Evolutionary conservation across 2,888 invertebrate species (phyloP).

Genomic region (Lathronympha strigana): DNA sequence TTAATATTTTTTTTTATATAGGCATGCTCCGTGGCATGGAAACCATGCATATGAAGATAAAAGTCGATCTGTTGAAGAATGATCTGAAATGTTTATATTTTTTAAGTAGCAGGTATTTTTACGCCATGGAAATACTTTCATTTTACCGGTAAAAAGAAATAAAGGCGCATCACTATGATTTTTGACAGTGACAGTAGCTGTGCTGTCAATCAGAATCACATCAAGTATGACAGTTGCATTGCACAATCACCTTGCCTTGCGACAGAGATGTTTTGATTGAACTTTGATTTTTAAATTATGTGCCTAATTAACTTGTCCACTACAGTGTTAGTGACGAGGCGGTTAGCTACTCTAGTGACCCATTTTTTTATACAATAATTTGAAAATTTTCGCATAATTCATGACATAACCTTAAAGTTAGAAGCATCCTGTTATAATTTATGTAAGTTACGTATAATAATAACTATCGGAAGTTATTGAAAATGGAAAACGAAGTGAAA

Average conservation of each 20-base stretch:
- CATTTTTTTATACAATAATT: constrained; percentile 25
- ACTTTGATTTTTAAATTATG: constrained; percentile 43
- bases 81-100: no score
- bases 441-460: constrained; percentile 46
- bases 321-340: constrained; percentile 80
- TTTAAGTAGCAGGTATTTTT: background rate
- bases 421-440: constrained; percentile 48
- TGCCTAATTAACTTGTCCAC: constrained; percentile 65
- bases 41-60: no score
- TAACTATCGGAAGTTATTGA: constrained; percentile 41
- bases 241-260: constrained; percentile 38
- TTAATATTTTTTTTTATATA: no score
- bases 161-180: background rate
- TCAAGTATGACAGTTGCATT: constrained; percentile 38
- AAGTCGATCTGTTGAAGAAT: no score
- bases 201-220: background rate
- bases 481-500: constrained; percentile 70
- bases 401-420: constrained; percentile 55
- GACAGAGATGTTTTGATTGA: constrained; percentile 39
- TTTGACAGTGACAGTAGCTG: constrained; percentile 13
- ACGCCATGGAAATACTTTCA: constrained; percentile 1
- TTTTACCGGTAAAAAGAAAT: background rate
- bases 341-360: constrained; percentile 32
- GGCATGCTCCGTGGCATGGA: no score
- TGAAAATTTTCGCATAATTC: constrained; percentile 33